These are phyloP conservation scores for Notiomystis cincta DNA, from an alignment of 2,113 vertebrate genomes.

Conservation along the genomic window DNA sequence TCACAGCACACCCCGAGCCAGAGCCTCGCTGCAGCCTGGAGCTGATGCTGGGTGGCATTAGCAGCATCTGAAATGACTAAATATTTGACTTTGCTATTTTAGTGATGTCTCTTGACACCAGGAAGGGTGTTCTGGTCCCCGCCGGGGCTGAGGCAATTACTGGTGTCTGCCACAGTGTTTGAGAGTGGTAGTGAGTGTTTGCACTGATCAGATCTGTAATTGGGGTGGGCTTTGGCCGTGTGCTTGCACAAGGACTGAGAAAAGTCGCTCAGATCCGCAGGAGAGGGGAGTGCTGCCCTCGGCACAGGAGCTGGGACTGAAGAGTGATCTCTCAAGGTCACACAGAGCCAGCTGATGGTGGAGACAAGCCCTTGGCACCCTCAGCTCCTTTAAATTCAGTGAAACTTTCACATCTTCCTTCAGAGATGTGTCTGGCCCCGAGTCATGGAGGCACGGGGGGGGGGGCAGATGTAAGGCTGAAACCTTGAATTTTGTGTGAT, in stretches of 20 bases:
- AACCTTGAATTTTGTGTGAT: background rate
- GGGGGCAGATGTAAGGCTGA: background rate
- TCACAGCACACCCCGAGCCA: background rate
- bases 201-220: background rate
- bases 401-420: background rate
- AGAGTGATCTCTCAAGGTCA: conserved; percentile 45
- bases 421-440: background rate
- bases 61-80: background rate
- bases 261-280: background rate
- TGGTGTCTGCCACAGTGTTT: background rate
- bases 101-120: background rate
- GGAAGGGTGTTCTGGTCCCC: background rate
- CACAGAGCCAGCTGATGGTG: background rate
- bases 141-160: background rate
- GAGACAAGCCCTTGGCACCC: background rate
- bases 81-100: background rate
- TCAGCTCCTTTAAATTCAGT: background rate
- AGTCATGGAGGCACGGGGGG: background rate
- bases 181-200: background rate
- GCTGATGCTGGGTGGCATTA: background rate
- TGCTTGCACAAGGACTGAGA: background rate
- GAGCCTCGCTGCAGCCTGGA: background rate
- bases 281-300: background rate
- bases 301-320: background rate
- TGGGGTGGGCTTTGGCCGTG: background rate